Evolutionary conservation across 2,888 invertebrate species (phyloP).

Genomic region (Synanthedon myopaeformis): DNA sequence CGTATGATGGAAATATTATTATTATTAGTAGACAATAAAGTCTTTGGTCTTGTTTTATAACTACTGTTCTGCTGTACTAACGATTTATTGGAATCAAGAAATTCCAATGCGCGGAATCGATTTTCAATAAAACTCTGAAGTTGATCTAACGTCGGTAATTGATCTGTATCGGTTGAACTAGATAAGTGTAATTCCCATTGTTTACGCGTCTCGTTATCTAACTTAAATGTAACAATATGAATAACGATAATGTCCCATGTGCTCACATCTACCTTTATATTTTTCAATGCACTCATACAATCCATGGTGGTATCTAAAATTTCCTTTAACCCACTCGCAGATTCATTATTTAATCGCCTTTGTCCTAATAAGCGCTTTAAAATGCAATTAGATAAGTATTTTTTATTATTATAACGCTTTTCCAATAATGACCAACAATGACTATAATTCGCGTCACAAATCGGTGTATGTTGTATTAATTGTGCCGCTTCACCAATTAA

Average conservation of each 20-base stretch:
- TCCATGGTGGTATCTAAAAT: too few species aligned
- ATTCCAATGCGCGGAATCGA: conserved; percentile 2
- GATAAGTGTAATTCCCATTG: conserved; percentile 10
- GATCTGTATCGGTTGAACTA: background rate
- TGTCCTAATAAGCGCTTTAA: too few species aligned
- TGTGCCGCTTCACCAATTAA: too few species aligned
- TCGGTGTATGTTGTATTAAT: too few species aligned
- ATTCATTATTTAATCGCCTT: too few species aligned
- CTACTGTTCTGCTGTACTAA: background rate
- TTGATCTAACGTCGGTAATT: background rate
- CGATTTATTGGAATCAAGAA: conserved; percentile 1
- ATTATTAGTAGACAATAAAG: background rate
- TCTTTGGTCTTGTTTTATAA: background rate
- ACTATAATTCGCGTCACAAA: too few species aligned
- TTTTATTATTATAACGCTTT: too few species aligned
- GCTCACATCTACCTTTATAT: too few species aligned
- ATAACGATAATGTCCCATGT: conserved; percentile 5
- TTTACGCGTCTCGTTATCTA: conserved; percentile 11
- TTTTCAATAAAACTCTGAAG: conserved; percentile 4
- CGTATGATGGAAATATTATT: background rate
- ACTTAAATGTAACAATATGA: conserved; percentile 7
- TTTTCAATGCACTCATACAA: too few species aligned
- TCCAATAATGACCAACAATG: too few species aligned
- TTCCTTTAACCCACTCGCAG: too few species aligned
- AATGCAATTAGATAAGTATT: too few species aligned